Base-by-base conservation (phyloP, 2,113 vertebrate genomes). In the Perca flavescens region DNA sequence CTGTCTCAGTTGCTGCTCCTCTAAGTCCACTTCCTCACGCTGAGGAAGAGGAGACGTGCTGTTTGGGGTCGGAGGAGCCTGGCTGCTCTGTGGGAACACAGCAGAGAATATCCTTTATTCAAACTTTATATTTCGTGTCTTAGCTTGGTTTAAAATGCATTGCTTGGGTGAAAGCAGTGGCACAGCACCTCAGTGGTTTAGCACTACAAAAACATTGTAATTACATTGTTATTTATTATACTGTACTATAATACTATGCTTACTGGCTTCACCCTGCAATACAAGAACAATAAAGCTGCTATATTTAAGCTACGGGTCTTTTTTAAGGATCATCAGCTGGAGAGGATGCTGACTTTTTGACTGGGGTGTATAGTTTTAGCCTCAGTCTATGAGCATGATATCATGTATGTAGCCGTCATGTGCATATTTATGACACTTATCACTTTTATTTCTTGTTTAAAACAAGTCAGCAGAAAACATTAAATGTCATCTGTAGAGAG, bases 1-100 rank as follows among this genome's bases (percentile, higher is more conserved):
- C 82, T 90, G 95, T 64, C 95, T 96, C 36, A 99, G 89, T 52
- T 95, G 90, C 75, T 94, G 94, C 74, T 97, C 97, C 79, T 98
- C 97, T 0, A 79, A 15, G 61, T 97, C 95, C 0, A 91, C 94
- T 5, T 89, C 91, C 17, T 87, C 86, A 83, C 65, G 81, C 43
- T 78, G 89, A 78, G 75, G 80, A 47, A 74, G 79, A 64, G 76
- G 64, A 7, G 85, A 80, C 92, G 94, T 91, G 92, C 95, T 95
- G 79, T 70, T 82, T 17, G 86, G 82, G 56, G 70, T 84, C 3
- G 11, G 47, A 40, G 67, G 56, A 13, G 16, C 62, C 87, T 89
- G 77, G 74, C 25, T 53, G 68, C 54, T 28, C 64, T 69, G 66
- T 17, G 22, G 28, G 56, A 77, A n/a, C 49, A 79, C 61, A 73